phyloP scores from a whole-genome alignment of 2,888 invertebrate genomes.

The Rambutsinella grinnellia region DNA sequence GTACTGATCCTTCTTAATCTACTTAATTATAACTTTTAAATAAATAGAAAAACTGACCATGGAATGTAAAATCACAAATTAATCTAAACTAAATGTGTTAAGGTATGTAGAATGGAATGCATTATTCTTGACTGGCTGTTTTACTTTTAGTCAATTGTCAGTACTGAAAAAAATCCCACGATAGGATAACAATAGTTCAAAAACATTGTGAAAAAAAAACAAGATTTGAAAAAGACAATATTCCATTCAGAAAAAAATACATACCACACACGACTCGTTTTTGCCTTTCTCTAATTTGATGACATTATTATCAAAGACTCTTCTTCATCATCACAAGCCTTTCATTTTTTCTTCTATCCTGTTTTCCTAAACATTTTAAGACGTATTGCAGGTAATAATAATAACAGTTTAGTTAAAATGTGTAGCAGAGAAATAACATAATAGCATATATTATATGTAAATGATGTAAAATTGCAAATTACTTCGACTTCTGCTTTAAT shows the following conservation, averaged over 20 bases:
- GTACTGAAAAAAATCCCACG: slow-evolving; percentile 1
- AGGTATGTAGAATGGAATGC: neutral
- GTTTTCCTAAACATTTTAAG: neutral
- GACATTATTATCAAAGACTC: slow-evolving; percentile 16
- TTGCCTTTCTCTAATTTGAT: neutral
- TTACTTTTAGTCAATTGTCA: neutral
- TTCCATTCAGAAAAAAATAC: neutral
- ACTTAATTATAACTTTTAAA: neutral
- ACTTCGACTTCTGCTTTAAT: neutral
- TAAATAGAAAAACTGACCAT: neutral
- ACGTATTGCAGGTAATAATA: slow-evolving; percentile 7
- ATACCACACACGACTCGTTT: neutral
- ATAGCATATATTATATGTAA: slow-evolving; percentile 25
- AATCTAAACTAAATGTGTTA: neutral
- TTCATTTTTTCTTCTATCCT: neutral
- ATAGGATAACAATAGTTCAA: neutral
- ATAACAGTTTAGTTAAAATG: neutral
- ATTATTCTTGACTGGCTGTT: too few species aligned
- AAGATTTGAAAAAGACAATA: neutral
- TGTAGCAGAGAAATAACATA: slow-evolving; percentile 10
- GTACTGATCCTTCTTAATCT: too few species aligned
- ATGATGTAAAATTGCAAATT: slow-evolving; percentile 51
- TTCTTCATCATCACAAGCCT: neutral
- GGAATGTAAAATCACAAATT: neutral
- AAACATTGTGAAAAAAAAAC: neutral